Percentiles rank a stretch among this genome's conserved stretches.
phyloP scores from a whole-genome alignment of 2,113 vertebrate genomes.

The Sceloporus tristichus region DNA sequence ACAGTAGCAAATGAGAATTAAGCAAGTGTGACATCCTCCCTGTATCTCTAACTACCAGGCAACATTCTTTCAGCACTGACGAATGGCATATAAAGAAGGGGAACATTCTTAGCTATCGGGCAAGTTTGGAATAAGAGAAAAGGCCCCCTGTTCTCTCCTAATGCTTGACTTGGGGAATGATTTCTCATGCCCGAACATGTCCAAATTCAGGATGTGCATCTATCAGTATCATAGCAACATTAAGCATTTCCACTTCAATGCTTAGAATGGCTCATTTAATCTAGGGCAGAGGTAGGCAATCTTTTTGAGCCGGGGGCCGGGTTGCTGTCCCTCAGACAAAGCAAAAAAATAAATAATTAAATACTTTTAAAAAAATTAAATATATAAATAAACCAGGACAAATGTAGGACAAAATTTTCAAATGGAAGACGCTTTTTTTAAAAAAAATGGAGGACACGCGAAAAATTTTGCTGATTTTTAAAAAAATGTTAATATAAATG shows the following conservation, averaged over 20 bases:
- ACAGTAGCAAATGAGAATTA: background rate
- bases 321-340: too few relatives aligned
- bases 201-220: background rate
- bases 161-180: background rate
- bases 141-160: too few relatives aligned
- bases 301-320: too few relatives aligned
- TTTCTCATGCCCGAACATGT: slow-evolving; percentile 25
- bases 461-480: too few relatives aligned
- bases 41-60: background rate
- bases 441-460: too few relatives aligned
- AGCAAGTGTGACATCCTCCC: background rate
- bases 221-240: background rate
- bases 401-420: too few relatives aligned
- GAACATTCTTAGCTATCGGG: slow-evolving; percentile 1
- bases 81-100: background rate
- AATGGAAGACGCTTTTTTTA: too few relatives aligned
- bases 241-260: background rate
- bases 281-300: too few relatives aligned
- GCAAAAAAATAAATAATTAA: too few relatives aligned
- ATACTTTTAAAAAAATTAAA: too few relatives aligned
- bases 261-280: background rate
- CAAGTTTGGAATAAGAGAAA: background rate
- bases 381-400: too few relatives aligned
- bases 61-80: background rate
- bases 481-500: too few relatives aligned